phyloP scores from a whole-genome alignment of 2,888 invertebrate genomes.

The Yponomeuta cagnagella region DNA sequence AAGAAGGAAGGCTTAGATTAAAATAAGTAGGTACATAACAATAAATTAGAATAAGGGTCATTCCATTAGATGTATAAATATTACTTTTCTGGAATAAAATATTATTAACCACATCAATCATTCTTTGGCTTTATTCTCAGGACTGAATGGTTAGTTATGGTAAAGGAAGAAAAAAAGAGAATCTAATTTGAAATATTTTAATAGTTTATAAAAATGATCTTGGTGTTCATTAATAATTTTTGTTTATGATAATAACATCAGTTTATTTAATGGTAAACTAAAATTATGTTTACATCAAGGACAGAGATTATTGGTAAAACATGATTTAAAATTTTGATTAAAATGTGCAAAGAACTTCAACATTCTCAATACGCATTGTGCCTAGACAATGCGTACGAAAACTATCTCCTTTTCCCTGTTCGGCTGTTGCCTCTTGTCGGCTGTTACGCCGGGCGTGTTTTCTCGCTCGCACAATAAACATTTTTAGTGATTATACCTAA shows the following conservation, averaged over 20 bases:
- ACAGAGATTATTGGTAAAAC: conserved; percentile 33
- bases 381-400: conserved; percentile 66
- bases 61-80: conserved; percentile 1
- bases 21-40: conserved; percentile 9
- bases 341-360: conserved; percentile 37
- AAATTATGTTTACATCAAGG: background rate
- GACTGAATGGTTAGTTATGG: background rate
- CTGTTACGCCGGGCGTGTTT: no score
- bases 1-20: conserved; percentile 91
- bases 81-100: background rate
- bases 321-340: conserved; percentile 51
- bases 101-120: no score
- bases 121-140: no score
- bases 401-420: conserved; percentile 46
- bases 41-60: background rate
- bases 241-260: conserved; percentile 10
- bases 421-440: no score
- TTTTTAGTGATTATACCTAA: no score
- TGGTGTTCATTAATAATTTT: conserved; percentile 39
- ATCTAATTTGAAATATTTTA: conserved; percentile 30
- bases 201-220: conserved; percentile 43
- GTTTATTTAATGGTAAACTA: background rate
- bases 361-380: conserved; percentile 64
- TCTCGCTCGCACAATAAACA: no score
- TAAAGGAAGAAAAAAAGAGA: conserved; percentile 21